Conservation (phyloP, 2,888 invertebrate species). For the Synanthedon tipuliformis region DNA sequence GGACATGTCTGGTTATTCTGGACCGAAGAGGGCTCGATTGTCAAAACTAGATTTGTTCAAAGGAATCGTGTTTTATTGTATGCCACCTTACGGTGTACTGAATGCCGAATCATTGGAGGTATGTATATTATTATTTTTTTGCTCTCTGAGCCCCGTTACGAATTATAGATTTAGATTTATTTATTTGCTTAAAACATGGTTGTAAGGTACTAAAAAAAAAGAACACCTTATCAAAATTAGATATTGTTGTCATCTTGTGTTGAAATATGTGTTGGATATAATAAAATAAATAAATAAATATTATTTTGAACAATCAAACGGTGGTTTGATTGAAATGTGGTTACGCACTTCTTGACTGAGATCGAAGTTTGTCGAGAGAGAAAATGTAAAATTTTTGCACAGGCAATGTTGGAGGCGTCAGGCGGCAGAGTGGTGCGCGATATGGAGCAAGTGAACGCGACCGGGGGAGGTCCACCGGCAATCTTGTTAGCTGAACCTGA, state of each 20-base stretch:
- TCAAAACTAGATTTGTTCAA: conserved; percentile 45
- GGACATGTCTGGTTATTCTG: conserved; percentile 62
- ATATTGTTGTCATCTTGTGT: no score
- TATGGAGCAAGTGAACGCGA: conserved; percentile 18
- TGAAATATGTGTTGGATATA: no score
- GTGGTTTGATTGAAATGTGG: no score
- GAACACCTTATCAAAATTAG: no score
- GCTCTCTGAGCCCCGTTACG: neutral
- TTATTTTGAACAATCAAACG: no score
- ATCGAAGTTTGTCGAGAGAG: neutral
- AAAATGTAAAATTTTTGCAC: neutral
- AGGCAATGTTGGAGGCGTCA: conserved; percentile 43
- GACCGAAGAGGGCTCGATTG: conserved; percentile 59
- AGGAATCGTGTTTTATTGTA: conserved; percentile 63
- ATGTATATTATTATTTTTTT: conserved; percentile 1
- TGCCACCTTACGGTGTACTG: conserved; percentile 56
- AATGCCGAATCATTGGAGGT: conserved; percentile 43
- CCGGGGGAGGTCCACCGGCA: conserved; percentile 23
- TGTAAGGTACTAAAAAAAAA: no score
- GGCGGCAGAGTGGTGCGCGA: conserved; percentile 42
- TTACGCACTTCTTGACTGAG: no score
- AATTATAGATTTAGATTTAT: neutral
- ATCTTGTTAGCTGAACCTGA: conserved; percentile 53
- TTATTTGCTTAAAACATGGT: no score
- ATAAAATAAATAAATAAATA: no score